A percentile compares a stretch with the other conserved stretches of the same genome.
Evolutionary conservation across 1,140 invertebrate genomes (phyloP).

Genomic region (Chironomus tepperi): DNA sequence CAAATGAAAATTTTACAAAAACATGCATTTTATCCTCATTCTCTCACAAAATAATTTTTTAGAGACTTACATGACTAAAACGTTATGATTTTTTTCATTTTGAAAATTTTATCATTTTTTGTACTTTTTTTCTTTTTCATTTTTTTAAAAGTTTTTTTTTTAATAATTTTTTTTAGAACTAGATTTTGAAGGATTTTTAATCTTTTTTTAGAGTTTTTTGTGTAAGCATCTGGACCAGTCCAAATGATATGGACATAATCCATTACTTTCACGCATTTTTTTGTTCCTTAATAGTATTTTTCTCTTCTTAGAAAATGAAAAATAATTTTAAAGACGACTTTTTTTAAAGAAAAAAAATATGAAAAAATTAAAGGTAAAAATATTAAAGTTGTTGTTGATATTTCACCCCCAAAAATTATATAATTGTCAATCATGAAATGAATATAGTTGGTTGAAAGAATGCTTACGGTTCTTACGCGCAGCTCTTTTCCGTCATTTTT

Average conservation of each 20-base stretch:
- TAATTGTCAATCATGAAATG: too few relatives aligned
- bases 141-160: neutral
- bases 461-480: neutral
- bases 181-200: conserved; percentile 21
- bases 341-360: neutral
- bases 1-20: neutral
- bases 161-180: conserved; percentile 20
- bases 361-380: neutral
- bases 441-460: neutral
- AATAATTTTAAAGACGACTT: neutral
- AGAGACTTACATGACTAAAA: conserved; percentile 10
- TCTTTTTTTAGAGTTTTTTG: conserved; percentile 11
- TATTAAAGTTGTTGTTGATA: neutral
- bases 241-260: neutral
- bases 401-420: too few relatives aligned
- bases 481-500: neutral
- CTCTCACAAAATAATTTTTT: neutral
- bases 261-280: neutral
- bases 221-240: neutral
- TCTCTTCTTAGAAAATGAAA: conserved; percentile 19
- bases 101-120: conserved; percentile 16
- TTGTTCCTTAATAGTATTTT: conserved; percentile 23
- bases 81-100: neutral
- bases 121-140: conserved; percentile 17
- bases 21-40: neutral